phyloP scores from a whole-genome alignment of 1,140 invertebrate species.

The Pristionchus pacificus region DNA sequence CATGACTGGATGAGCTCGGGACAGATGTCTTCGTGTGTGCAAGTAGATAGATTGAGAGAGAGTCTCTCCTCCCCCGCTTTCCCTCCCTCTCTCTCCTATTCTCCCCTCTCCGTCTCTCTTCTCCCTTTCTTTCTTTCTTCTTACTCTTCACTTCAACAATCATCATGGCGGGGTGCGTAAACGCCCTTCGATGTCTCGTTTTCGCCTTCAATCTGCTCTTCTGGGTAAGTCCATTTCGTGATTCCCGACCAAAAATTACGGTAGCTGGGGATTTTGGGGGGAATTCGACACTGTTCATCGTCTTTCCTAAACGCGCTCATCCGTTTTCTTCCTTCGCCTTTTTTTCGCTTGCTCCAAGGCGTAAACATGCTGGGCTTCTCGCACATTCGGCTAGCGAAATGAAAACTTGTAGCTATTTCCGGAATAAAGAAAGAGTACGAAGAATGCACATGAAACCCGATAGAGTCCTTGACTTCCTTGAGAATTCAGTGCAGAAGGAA shows the following conservation, averaged over 20 bases:
- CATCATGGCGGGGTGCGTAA: constrained; percentile 29
- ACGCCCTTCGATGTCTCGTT: constrained; percentile 23
- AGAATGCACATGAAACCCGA: no score
- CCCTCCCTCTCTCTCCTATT: no score
- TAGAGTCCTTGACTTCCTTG: no score
- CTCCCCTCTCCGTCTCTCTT: not conserved
- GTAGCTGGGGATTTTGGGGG: no score
- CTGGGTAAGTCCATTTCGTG: constrained; percentile 21
- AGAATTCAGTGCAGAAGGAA: no score
- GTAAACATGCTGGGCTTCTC: not conserved
- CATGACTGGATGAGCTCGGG: no score
- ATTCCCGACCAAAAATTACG: not conserved
- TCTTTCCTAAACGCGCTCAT: not conserved
- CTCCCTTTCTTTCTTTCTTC: not conserved
- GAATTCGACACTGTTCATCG: no score
- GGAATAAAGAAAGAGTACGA: no score
- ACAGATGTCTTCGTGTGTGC: no score
- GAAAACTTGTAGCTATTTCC: no score
- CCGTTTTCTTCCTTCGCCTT: not conserved
- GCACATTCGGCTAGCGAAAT: not conserved
- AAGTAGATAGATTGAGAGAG: no score
- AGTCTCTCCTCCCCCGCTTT: no score
- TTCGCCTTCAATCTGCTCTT: constrained; percentile 29
- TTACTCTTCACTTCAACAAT: not conserved
- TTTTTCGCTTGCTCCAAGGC: not conserved